phyloP scores from a whole-genome alignment of 2,113 vertebrate genomes.

The Grantiella picta region DNA sequence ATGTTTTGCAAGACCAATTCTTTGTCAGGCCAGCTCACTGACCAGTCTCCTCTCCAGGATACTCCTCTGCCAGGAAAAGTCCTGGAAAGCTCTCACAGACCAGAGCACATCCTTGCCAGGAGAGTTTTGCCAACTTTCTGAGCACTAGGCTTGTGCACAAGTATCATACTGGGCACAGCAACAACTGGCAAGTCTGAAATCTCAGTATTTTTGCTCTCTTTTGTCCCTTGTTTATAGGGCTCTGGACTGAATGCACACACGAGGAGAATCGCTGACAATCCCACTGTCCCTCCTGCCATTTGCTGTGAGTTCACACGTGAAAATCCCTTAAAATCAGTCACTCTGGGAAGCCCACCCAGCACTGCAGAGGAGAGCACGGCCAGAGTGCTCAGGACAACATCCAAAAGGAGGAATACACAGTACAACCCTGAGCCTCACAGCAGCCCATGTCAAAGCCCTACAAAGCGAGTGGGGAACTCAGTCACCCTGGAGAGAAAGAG shows the following conservation, averaged over 20 bases:
- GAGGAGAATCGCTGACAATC: neutral
- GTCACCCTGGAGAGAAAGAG: neutral
- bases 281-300: neutral
- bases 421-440: neutral
- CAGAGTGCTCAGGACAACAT: neutral
- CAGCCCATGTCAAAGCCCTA: rapidly evolving
- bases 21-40: neutral
- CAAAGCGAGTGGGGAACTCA: neutral
- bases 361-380: neutral
- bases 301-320: rapidly evolving
- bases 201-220: neutral
- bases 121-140: neutral
- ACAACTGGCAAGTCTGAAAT: neutral
- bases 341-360: neutral
- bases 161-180: neutral
- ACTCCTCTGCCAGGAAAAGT: neutral
- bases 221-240: neutral
- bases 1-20: neutral
- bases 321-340: neutral
- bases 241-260: neutral
- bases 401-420: neutral
- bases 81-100: neutral
- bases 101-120: neutral
- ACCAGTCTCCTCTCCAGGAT: neutral
- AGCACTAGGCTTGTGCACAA: neutral